phyloP scores from a whole-genome alignment of 2,797 vertebrate genomes.

The Xenentodon cancila region DNA sequence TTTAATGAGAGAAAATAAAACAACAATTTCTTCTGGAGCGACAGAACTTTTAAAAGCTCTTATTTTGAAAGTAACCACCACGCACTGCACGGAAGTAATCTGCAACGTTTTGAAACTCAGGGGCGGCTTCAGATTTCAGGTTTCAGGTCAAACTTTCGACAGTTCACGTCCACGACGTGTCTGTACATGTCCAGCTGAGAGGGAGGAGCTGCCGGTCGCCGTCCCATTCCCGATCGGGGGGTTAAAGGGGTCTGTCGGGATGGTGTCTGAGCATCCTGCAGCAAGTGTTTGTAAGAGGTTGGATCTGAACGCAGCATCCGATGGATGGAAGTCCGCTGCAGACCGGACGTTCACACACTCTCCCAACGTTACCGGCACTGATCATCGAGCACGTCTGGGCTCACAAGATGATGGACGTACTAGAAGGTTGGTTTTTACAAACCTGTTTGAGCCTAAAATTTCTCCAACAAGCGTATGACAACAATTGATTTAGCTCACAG shows the following conservation, averaged over 20 bases:
- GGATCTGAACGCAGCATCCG: neutral
- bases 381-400: constrained; percentile 78
- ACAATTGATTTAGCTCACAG: too few species aligned
- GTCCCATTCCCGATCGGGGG: neutral
- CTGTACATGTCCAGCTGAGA: constrained; percentile 59
- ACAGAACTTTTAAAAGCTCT: constrained; percentile 4
- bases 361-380: constrained; percentile 61
- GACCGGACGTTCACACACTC: constrained; percentile 7
- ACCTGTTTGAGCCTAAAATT: neutral
- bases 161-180: constrained; percentile 30
- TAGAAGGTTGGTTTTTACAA: constrained; percentile 56
- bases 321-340: constrained; percentile 38
- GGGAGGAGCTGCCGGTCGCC: neutral
- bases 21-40: too few species aligned
- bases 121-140: neutral
- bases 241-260: neutral
- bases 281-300: neutral
- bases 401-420: constrained; percentile 62
- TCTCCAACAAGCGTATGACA: too few species aligned
- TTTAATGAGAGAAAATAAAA: too few species aligned
- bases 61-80: constrained; percentile 30
- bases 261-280: fast-evolving
- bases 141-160: neutral
- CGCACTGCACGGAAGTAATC: constrained; percentile 26
- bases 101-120: neutral